Base-by-base conservation (phyloP, 2,888 invertebrate species). In the Thereva unica region DNA sequence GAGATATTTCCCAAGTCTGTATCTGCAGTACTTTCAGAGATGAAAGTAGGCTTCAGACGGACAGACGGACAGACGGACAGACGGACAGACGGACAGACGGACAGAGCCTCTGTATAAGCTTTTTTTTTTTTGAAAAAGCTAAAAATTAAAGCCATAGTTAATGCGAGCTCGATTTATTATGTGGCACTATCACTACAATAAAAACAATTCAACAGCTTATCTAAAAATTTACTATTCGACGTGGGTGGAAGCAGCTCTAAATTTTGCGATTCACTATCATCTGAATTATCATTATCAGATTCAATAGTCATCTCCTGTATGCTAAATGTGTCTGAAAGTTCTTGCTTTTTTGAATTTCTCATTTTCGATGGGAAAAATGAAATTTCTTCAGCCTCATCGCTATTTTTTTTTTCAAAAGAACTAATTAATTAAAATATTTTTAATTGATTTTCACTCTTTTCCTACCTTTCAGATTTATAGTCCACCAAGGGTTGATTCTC, bases 291-390 rank as follows among this genome's bases (percentile, higher is more conserved):
- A 23, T 80, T 76, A 52, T 80, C 80, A 9, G 80, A 80, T 68
- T 80, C 80, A 44, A 81, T 80, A 41, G 80, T 78, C 80, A 81
- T 81, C 68, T 81, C 81, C 68, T 81, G 80, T 74, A 81, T 80
- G 71, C 81, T 81, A 70, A 81, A 81, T 4, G 80, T 81, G 69
- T 81, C 81, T 34, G 78, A 76, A n/a, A 78, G 74, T 67, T 75
- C 77, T 35, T 72, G 70, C 52, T 69, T 73, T 67, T 75, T 75
- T 40, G 73, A 71, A 61, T 73, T 73, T 72, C 76, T 78, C 34
- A 59, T 41, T 70, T 72, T 72, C 6, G 75, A 72, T 5, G 81
- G 79, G 56, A 81, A 81, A 71, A 81, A 81, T 5, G 80, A 78
- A 9, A 80, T 75, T 69, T 81, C 80, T 68, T 80, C 80, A 34